Conservation (phyloP, 2,797 vertebrate species). For the Ceyx erithaca region DNA sequence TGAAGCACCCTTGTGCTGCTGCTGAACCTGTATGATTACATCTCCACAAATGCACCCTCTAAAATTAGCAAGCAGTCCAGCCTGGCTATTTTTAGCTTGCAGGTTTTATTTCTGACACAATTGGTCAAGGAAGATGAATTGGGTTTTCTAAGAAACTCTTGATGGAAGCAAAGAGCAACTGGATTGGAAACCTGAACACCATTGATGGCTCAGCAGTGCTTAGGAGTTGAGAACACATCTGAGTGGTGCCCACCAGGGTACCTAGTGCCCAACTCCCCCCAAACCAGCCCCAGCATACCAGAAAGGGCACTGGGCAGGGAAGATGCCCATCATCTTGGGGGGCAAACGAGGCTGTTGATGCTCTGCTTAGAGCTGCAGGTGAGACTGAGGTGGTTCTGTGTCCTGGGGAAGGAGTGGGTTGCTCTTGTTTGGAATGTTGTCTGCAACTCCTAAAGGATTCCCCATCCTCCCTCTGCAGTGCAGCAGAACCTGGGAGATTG, state of each 20-base stretch:
- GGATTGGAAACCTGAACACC: rapidly evolving
- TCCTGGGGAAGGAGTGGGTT: not conserved
- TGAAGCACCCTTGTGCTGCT: not conserved
- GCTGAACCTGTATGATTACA: not conserved
- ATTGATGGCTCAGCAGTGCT: rapidly evolving
- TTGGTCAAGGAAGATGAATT: not conserved
- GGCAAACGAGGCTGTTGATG: not conserved
- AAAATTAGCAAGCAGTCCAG: slow-evolving; percentile 21
- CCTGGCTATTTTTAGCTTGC: slow-evolving; percentile 22
- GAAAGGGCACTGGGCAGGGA: not conserved
- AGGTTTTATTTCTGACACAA: slow-evolving; percentile 32
- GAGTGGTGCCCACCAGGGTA: rapidly evolving
- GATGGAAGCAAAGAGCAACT: not conserved
- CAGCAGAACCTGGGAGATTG: too few species aligned
- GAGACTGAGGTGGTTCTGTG: not conserved
- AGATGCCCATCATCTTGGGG: rapidly evolving
- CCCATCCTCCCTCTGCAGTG: not conserved
- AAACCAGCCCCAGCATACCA: not conserved
- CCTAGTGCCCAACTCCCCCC: rapidly evolving
- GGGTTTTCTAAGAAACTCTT: not conserved
- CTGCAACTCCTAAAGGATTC: not conserved
- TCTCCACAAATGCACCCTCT: not conserved
- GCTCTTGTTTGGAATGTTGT: not conserved
- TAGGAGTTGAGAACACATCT: not conserved
- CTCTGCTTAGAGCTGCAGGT: not conserved